These are phyloP conservation scores for Catharus minimus DNA, from an alignment of 2,113 vertebrate species.

Conservation along the genomic window DNA sequence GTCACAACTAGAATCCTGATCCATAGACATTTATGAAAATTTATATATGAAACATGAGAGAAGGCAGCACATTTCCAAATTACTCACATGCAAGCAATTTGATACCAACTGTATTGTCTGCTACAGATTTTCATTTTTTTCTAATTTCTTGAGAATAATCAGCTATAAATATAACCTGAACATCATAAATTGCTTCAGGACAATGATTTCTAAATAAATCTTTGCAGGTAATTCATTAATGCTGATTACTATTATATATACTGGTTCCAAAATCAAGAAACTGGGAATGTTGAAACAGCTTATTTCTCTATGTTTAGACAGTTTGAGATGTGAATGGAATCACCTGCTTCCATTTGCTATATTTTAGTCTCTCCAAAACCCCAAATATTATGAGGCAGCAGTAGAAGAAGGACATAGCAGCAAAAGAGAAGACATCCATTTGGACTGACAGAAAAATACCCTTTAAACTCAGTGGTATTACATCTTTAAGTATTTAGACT, in stretches of 20 bases:
- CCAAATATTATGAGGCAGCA: neutral
- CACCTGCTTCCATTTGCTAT: neutral
- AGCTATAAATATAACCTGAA: neutral
- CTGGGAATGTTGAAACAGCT: fast-evolving
- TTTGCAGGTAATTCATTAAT: neutral
- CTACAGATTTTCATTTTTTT: neutral
- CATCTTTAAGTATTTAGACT: neutral
- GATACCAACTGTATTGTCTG: neutral
- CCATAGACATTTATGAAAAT: neutral
- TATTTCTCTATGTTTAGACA: neutral
- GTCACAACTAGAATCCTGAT: neutral
- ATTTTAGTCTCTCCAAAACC: neutral
- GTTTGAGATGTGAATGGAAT: neutral
- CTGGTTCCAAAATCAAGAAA: neutral
- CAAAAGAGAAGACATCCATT: neutral
- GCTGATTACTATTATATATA: neutral
- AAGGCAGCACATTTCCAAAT: neutral
- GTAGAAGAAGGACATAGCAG: neutral
- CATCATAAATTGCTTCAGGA: neutral
- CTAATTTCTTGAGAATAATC: neutral
- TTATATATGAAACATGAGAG: neutral
- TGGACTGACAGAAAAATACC: neutral
- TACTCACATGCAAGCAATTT: neutral
- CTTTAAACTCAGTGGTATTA: neutral
- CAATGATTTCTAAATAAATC: neutral